Percentiles rank a stretch among this genome's conserved stretches.
These are phyloP conservation scores for Leguminivora glycinivorella DNA, from an alignment of 1,140 invertebrate genomes.

Conservation along the genomic window DNA sequence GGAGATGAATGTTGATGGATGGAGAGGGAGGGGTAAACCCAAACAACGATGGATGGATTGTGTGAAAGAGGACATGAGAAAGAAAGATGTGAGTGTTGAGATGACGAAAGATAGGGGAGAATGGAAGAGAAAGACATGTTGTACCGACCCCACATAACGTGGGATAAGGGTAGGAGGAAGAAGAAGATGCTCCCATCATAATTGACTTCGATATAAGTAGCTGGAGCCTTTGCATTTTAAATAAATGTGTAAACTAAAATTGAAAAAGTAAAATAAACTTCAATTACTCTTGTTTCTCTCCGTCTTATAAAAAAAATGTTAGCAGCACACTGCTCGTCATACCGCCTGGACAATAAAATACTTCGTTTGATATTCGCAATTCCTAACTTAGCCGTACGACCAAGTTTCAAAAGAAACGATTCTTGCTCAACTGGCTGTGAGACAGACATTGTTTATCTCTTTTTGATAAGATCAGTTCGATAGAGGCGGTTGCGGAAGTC, in stretches of 20 bases:
- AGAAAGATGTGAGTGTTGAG: no score
- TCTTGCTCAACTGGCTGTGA: neutral
- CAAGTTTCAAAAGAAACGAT: neutral
- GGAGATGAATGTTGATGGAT: no score
- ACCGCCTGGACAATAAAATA: neutral
- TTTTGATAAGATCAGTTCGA: neutral
- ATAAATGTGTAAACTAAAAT: neutral
- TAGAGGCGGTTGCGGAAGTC: neutral
- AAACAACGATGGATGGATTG: no score
- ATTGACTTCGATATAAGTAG: constrained; percentile 12
- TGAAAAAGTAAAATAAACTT: no score
- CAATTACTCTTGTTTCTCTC: neutral
- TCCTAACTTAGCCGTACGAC: neutral
- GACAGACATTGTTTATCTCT: neutral
- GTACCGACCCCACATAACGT: no score
- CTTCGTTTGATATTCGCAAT: neutral
- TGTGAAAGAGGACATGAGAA: no score
- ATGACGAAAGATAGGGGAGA: no score
- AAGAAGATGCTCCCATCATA: neutral
- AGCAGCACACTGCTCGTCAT: neutral
- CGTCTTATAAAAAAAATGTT: neutral
- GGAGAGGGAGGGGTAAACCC: no score
- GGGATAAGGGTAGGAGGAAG: no score
- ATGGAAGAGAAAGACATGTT: no score
- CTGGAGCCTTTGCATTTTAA: neutral